phyloP scores from a whole-genome alignment of 64 coral and sea anemone species.

The Dendronephthya gigantea region DNA sequence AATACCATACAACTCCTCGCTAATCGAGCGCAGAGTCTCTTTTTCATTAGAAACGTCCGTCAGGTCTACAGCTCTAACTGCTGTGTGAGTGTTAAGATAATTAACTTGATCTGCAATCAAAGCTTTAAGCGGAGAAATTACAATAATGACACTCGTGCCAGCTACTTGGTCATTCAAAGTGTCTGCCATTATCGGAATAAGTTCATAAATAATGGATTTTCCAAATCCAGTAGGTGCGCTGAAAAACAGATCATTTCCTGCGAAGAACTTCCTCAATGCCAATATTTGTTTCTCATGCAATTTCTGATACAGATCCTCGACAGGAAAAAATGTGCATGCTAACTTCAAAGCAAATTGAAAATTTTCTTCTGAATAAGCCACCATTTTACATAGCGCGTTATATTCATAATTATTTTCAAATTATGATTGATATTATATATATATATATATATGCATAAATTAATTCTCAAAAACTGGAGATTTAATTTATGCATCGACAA shows the following conservation, averaged over 20 bases:
- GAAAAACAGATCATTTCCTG: not conserved
- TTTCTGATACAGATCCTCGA: not conserved
- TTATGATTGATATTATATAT: too few relatives aligned
- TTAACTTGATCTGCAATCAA: not conserved
- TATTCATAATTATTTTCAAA: too few relatives aligned
- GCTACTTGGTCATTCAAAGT: not conserved
- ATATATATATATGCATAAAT: not conserved
- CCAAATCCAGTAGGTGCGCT: not conserved
- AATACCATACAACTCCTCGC: not conserved
- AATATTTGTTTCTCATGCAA: not conserved
- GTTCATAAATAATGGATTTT: conserved; percentile 1
- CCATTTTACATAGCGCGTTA: not conserved
- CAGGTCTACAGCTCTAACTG: not conserved
- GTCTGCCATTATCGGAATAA: not conserved
- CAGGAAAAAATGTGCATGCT: not conserved
- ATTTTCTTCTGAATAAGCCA: not conserved
- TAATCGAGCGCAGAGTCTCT: not conserved
- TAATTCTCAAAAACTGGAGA: not conserved
- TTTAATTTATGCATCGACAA: not conserved
- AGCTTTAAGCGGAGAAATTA: not conserved
- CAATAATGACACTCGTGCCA: not conserved
- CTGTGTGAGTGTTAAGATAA: not conserved
- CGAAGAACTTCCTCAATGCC: too few relatives aligned
- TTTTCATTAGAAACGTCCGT: not conserved
- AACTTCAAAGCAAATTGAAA: not conserved